Evolutionary conservation across 2,888 invertebrate species (phyloP).

Genomic region (Nowickia ferox): DNA sequence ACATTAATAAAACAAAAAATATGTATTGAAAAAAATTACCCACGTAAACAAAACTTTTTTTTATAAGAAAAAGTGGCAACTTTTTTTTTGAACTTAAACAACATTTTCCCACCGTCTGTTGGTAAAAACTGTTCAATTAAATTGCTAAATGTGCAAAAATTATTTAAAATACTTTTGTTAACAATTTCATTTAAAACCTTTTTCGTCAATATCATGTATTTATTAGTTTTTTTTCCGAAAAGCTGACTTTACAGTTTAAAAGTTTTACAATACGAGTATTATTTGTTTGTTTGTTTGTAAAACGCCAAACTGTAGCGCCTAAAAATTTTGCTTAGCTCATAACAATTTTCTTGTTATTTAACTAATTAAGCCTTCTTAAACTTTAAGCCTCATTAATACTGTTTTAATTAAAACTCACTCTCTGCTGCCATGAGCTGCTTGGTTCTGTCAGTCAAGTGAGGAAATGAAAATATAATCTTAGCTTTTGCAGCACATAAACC

Average conservation of each 20-base stretch:
- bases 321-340: neutral
- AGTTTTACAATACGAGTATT: neutral
- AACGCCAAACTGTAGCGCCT: conserved; percentile 50
- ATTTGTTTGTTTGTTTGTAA: neutral
- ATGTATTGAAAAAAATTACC: conserved; percentile 15
- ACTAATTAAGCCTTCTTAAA: conserved; percentile 59
- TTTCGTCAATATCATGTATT: conserved; percentile 3
- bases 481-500: conserved; percentile 16
- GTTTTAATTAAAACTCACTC: conserved; percentile 67
- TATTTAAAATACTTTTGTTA: conserved; percentile 22
- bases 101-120: conserved; percentile 52
- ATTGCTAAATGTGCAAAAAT: conserved; percentile 33
- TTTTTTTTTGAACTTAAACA: conserved; percentile 16
- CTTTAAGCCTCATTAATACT: conserved; percentile 68
- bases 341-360: conserved; percentile 31
- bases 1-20: conserved; percentile 24
- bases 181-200: conserved; percentile 31
- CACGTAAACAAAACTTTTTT: conserved; percentile 30
- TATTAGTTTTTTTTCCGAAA: conserved; percentile 54
- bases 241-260: conserved; percentile 51
- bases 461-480: conserved; percentile 46
- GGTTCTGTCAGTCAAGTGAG: conserved; percentile 24
- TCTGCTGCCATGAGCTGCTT: conserved; percentile 20
- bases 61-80: neutral
- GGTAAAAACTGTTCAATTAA: conserved; percentile 2